Base-by-base conservation (phyloP, 1,140 invertebrate genomes). In the Papilio dardanus region DNA sequence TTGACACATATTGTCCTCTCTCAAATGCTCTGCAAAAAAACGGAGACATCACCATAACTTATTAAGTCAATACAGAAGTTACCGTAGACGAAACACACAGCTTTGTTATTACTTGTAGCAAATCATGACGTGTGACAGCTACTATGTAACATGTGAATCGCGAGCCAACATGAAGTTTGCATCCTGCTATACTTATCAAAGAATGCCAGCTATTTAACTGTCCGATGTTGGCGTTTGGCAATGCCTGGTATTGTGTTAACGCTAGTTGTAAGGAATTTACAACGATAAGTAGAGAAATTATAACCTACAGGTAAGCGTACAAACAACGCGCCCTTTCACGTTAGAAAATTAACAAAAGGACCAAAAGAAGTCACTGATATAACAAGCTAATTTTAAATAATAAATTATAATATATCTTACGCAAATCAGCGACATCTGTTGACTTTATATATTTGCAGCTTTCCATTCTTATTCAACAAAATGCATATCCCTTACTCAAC, bases 231-330 rank as follows among this genome's bases (percentile, higher is more conserved):
- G 54, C 24, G 54, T 62, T 62, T 62, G 54, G 54, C 54, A 62
- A 62, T 62, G 21, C 19, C 54, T 62, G 54, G 54, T 24, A 62
- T 62, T 62, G 54, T 62, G 54, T 62, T 62, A 62, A 62, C 54
- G 24, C 54, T 62, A 62, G 24, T 62, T 28, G 54, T 12, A 14
- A 14, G 21, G 54, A 62, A 62, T 62, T 62, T 62, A 28, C 16
- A 50, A 50, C n/a, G n/a, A n/a, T n/a, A 62, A 62, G 24, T 12
- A 28, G 54, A 62, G 54, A 62, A 62, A 62, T 62, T 21, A 62
- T 24, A 62, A 62, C 24, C 10, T 62, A 62, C 24, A 62, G 24
- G 10, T 14, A 62, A 28, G 5, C 24, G 30, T 2, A 62, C 10
- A 62, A 62, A 16, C 0, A 62, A 62, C 16, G 4, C 54, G 54